Conservation (phyloP, 2,113 vertebrate species). For the Nycticryphes semicollaris region DNA sequence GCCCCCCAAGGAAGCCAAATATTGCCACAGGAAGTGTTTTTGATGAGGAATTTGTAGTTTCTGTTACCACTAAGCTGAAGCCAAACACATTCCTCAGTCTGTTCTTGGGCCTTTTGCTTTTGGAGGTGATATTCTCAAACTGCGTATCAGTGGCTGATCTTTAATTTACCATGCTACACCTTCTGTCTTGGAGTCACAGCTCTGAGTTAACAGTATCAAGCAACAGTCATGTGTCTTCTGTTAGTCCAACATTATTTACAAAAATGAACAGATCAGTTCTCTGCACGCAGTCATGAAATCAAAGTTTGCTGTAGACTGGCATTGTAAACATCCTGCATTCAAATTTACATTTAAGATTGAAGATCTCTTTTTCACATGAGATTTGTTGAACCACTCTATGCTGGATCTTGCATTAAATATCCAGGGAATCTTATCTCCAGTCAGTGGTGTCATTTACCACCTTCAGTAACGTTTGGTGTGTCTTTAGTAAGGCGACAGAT, state of each 20-base stretch:
- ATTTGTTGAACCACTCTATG: neutral
- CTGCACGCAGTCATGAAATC: neutral
- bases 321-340: neutral
- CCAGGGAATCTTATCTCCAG: neutral
- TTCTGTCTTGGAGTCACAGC: neutral
- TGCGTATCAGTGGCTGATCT: neutral
- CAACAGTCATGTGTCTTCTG: neutral
- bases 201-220: neutral
- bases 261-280: neutral
- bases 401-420: neutral
- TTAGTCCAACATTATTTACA: neutral
- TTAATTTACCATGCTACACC: neutral
- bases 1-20: neutral
- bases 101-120: neutral
- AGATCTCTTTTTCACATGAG: neutral
- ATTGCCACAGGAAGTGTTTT: neutral
- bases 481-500: neutral
- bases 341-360: neutral
- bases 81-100: neutral
- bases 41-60: constrained; percentile 56
- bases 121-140: neutral
- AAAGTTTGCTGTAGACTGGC: neutral
- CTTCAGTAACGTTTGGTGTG: neutral
- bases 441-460: neutral
- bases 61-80: constrained; percentile 20